These are phyloP conservation scores for Mesocentrotus franciscanus DNA, from an alignment of 53 echinoderm and acorn worm genomes.

Conservation along the genomic window DNA sequence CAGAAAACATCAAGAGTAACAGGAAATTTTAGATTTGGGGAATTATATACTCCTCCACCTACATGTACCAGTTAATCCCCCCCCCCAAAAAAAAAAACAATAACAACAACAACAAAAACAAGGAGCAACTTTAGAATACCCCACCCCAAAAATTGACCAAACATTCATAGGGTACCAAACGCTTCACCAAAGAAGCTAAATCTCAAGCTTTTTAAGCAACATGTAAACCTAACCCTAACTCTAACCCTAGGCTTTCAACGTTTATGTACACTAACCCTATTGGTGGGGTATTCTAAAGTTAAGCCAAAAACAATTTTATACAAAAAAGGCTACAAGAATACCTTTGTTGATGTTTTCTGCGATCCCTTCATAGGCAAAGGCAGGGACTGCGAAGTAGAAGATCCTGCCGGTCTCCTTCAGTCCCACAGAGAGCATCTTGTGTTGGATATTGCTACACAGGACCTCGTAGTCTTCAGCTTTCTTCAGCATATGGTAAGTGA, in stretches of 20 bases:
- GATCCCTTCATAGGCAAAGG: conserved; percentile 94
- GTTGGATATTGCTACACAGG: conserved; percentile 66
- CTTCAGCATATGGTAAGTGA: conserved; percentile 77
- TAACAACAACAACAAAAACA: neutral
- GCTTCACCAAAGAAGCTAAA: too few relatives aligned
- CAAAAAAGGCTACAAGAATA: conserved; percentile 6
- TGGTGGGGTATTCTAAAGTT: too few relatives aligned
- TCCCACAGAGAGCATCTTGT: conserved; percentile 53
- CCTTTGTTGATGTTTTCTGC: conserved; percentile 82
- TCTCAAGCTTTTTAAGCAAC: too few relatives aligned
- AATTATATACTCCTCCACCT: too few relatives aligned
- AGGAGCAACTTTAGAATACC: neutral
- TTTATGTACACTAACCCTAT: too few relatives aligned
- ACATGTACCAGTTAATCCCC: neutral
- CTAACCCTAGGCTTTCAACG: too few relatives aligned
- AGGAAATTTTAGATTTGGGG: too few relatives aligned
- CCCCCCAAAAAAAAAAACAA: neutral
- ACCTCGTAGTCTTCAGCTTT: conserved; percentile 75
- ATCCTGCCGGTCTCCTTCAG: conserved; percentile 81
- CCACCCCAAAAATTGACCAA: too few relatives aligned
- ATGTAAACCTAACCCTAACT: too few relatives aligned
- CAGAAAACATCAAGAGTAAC: too few relatives aligned
- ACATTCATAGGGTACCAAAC: too few relatives aligned
- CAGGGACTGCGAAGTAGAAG: conserved; percentile 93
- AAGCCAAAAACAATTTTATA: too few relatives aligned